Base-by-base conservation (phyloP, 2,888 invertebrate genomes). In the Patella caerulea region DNA sequence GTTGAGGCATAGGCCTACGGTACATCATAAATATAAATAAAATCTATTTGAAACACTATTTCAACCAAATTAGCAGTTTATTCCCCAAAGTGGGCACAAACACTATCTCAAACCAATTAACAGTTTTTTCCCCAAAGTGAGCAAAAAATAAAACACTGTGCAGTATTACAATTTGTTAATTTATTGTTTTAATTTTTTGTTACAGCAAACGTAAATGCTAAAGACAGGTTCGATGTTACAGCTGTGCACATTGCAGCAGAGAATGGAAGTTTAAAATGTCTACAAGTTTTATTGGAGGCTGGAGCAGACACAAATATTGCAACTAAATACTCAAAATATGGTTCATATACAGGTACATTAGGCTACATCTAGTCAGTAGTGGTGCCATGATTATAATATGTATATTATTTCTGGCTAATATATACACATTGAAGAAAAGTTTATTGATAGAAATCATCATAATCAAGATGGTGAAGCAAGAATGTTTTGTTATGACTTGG, bases 171-270 rank as follows among this genome's bases (percentile, higher is more conserved):
- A 45, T 45, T 45, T 45, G 45, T 45, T 45, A 45, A 5, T 45
- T 45, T 9, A 45, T 45, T 45, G 7, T 45, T 45, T 7, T 45
- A 45, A 45, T 45, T 45, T 9, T 45, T 45, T 72, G 70, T 85
- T 85, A 7, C 81, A 90, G 91, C 89, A 74, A 86, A 88, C 83
- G 85, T 90, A 7, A 87, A 89, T 86, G 88, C 88, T 1, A 83
- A 84, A 72, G 90, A 91, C 79, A 81, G 90, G 29, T 90, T 90
- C 86, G 90, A 90, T 84, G 89, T 90, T 24, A 90, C 90, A 17
- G 88, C 91, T 14, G 81, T 90, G 29, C 91, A 91, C 77, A 84
- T 89, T 79, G 90, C 90, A 65, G 89, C 91, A 52, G 90, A 90
- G 73, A 84, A 86, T 71, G 91, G 91, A 3, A 86, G 88, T 73